Percentiles rank a stretch among this genome's conserved stretches.
Evolutionary conservation across 2,888 invertebrate species (phyloP).

Genomic region (Leptinotarsa haldemani): DNA sequence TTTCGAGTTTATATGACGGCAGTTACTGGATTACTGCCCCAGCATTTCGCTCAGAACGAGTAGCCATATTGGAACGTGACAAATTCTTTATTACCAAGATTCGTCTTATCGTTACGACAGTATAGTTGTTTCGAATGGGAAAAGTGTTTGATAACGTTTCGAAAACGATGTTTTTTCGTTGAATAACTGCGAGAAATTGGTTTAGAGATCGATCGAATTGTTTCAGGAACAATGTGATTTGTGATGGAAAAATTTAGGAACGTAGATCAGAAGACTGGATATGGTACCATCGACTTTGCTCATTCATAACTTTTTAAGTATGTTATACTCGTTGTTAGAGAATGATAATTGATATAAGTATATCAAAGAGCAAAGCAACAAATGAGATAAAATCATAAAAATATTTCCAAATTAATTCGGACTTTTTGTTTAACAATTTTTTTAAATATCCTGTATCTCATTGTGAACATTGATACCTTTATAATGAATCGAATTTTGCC

Average conservation of each 20-base stretch:
- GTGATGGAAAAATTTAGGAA: no score
- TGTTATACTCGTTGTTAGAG: no score
- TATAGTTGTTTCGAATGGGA: neutral
- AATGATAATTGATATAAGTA: no score
- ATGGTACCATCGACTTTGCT: no score
- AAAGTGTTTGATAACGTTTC: neutral
- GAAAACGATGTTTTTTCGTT: neutral
- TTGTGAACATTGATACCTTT: no score
- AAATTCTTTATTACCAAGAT: neutral
- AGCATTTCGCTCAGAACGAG: neutral
- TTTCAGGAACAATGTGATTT: neutral
- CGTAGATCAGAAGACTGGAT: neutral
- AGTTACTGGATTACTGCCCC: constrained; percentile 2
- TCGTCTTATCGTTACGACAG: neutral
- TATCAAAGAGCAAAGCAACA: no score
- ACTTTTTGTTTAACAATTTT: no score
- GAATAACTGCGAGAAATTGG: neutral
- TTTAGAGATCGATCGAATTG: neutral
- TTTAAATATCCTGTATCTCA: no score
- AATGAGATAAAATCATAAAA: no score
- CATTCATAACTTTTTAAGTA: no score
- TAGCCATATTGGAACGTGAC: constrained; percentile 5
- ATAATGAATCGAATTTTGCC: no score
- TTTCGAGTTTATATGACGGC: neutral
- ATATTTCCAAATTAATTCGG: no score